These are phyloP conservation scores for Drosophila conformis DNA, from an alignment of 2,888 invertebrate genomes.

Conservation along the genomic window DNA sequence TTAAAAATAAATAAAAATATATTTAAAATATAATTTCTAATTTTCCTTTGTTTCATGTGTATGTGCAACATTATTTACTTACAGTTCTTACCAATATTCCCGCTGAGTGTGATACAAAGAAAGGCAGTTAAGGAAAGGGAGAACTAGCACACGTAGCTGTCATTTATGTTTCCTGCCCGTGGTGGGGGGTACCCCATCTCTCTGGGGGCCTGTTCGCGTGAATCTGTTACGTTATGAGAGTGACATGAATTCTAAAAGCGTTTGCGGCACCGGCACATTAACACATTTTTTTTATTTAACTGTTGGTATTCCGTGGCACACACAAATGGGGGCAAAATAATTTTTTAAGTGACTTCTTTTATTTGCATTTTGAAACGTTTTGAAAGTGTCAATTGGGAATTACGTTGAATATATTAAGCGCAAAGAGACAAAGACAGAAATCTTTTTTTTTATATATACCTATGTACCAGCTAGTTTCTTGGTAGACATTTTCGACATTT, in stretches of 20 bases:
- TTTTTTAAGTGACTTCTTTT: constrained; percentile 79
- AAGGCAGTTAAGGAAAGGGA: constrained; percentile 14
- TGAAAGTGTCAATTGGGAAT: constrained; percentile 57
- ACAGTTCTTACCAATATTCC: background rate
- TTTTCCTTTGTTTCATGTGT: background rate
- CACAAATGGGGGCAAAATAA: constrained; percentile 67
- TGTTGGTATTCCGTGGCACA: constrained; percentile 35
- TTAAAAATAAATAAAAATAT: no score
- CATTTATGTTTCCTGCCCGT: constrained; percentile 52
- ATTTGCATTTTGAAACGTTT: constrained; percentile 72
- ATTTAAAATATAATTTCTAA: no score
- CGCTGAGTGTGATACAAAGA: background rate
- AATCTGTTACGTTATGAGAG: constrained; percentile 73
- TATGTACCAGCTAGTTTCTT: background rate
- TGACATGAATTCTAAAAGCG: constrained; percentile 81
- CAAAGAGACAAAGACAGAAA: background rate
- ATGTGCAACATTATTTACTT: background rate
- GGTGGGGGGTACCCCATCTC: constrained; percentile 29
- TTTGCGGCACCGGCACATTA: constrained; percentile 70
- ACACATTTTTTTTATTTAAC: constrained; percentile 41
- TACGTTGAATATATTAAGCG: constrained; percentile 53
- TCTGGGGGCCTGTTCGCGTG: constrained; percentile 58
- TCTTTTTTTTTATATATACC: background rate
- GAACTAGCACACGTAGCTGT: constrained; percentile 62
- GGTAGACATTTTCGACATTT: constrained; percentile 36